Evolutionary conservation across 2,888 invertebrate genomes (phyloP).

Genomic region (Leptarthrus brevirostris): DNA sequence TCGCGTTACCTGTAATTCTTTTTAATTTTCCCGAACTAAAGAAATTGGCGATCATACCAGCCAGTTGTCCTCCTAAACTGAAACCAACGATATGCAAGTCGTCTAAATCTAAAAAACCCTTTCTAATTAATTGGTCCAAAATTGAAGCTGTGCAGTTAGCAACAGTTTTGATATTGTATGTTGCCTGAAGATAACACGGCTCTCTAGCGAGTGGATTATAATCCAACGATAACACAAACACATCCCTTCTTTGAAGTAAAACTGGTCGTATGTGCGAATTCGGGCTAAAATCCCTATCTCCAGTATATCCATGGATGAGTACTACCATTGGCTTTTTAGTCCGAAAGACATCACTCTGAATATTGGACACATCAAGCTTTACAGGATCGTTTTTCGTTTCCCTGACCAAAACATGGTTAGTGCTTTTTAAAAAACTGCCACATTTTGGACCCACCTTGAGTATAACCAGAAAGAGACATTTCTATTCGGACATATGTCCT

Average conservation of each 20-base stretch:
- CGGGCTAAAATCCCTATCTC: conserved; percentile 71
- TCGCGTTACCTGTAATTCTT: conserved; percentile 70
- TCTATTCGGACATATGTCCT: conserved; percentile 68
- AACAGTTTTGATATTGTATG: conserved; percentile 71
- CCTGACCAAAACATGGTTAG: conserved; percentile 52
- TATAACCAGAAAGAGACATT: conserved; percentile 73
- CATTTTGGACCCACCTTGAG: conserved; percentile 67
- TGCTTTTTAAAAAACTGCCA: background rate
- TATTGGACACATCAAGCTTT: conserved; percentile 64
- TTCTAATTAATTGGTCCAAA: conserved; percentile 69
- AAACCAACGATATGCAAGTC: conserved; percentile 74
- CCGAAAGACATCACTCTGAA: background rate
- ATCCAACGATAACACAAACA: conserved; percentile 74
- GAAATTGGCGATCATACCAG: conserved; percentile 70
- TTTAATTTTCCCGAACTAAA: conserved; percentile 67
- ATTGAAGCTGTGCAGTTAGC: conserved; percentile 73
- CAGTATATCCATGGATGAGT: conserved; percentile 75
- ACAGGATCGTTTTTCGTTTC: conserved; percentile 66
- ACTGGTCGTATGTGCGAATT: conserved; percentile 73
- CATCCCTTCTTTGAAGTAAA: conserved; percentile 70
- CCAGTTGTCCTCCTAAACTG: conserved; percentile 74
- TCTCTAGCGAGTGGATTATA: conserved; percentile 71
- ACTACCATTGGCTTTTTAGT: conserved; percentile 66
- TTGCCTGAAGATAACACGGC: conserved; percentile 73
- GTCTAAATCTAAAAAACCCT: conserved; percentile 66